These are phyloP conservation scores for Stegostoma tigrinum DNA, from an alignment of 2,113 vertebrate species.

Conservation along the genomic window DNA sequence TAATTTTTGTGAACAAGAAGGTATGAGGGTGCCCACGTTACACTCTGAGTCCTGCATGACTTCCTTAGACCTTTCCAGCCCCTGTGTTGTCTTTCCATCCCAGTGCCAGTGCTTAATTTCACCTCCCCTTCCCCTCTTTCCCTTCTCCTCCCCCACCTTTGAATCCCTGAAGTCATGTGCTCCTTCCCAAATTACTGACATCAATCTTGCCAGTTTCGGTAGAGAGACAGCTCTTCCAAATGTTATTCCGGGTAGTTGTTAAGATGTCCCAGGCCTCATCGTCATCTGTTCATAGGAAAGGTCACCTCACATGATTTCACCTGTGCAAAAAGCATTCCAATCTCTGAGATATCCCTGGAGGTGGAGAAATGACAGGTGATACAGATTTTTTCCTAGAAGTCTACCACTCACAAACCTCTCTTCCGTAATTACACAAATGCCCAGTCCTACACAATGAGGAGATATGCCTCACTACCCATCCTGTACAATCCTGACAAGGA, in stretches of 20 bases:
- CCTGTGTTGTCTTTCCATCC: neutral
- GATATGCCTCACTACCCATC: neutral
- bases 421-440: neutral
- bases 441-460: neutral
- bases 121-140: neutral
- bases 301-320: neutral
- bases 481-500: neutral
- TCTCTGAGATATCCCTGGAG: neutral
- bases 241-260: neutral
- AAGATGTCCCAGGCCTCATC: neutral
- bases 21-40: neutral
- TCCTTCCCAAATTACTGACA: neutral
- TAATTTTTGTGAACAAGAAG: neutral
- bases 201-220: neutral
- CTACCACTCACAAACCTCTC: neutral
- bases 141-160: neutral
- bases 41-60: neutral
- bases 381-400: neutral
- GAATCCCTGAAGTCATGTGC: neutral
- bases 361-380: neutral
- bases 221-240: neutral
- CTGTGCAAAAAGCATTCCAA: neutral
- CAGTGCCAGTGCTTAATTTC: neutral
- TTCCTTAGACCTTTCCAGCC: neutral
- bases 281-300: neutral